Percentiles rank a stretch among this genome's conserved stretches.
These are phyloP conservation scores for Ecdyonurus torrentis DNA, from an alignment of 2,888 invertebrate genomes.

Conservation along the genomic window DNA sequence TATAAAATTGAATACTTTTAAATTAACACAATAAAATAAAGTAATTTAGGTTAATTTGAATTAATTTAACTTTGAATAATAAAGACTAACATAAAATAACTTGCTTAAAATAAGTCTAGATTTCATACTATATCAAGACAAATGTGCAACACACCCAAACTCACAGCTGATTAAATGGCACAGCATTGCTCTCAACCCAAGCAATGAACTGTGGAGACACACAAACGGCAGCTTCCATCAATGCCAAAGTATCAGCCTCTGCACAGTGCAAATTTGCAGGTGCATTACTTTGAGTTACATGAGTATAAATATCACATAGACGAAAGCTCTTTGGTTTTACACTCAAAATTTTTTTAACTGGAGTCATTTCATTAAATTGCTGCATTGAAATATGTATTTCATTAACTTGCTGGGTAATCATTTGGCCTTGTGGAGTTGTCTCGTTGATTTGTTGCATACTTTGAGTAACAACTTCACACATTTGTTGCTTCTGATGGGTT, in stretches of 20 bases:
- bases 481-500: too few species aligned
- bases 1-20: too few species aligned
- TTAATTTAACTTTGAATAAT: too few species aligned
- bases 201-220: neutral
- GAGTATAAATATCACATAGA: neutral
- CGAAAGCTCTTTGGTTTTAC: neutral
- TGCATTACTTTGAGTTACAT: neutral
- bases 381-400: neutral
- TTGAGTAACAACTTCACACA: too few species aligned
- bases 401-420: neutral
- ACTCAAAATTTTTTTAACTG: neutral
- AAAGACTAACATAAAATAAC: too few species aligned
- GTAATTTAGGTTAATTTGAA: too few species aligned
- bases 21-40: too few species aligned
- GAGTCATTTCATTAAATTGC: neutral
- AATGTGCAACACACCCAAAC: too few species aligned
- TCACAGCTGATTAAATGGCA: neutral
- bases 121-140: too few species aligned
- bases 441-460: neutral
- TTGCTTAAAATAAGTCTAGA: too few species aligned
- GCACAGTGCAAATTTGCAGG: neutral
- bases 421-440: neutral
- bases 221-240: neutral
- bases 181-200: neutral
- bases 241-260: neutral